These are phyloP conservation scores for Pachyseris speciosa DNA, from an alignment of 64 coral and sea anemone genomes.

Conservation along the genomic window DNA sequence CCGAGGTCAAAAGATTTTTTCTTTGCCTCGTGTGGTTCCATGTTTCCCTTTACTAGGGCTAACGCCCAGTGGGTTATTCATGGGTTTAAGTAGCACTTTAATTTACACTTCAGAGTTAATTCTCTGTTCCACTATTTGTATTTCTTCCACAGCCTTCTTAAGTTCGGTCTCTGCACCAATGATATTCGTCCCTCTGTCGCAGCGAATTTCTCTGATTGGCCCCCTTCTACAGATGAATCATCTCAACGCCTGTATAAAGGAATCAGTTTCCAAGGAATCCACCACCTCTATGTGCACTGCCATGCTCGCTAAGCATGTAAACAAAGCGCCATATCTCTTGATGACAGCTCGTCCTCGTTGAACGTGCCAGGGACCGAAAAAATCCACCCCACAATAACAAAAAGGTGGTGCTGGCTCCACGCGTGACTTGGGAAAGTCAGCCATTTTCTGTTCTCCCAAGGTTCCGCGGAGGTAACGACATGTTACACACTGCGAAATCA, in stretches of 20 bases:
- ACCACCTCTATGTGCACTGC: constrained; percentile 39
- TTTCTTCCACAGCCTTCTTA: constrained; percentile 34
- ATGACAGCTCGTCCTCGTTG: constrained; percentile 32
- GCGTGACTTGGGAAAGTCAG: constrained; percentile 55
- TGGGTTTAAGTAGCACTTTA: too few species aligned
- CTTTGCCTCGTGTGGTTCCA: too few species aligned
- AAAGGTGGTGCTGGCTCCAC: constrained; percentile 50
- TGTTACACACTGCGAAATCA: constrained; percentile 54
- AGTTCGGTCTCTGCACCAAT: constrained; percentile 49
- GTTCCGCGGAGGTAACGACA: constrained; percentile 47
- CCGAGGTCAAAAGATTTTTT: too few species aligned
- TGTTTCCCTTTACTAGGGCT: too few species aligned
- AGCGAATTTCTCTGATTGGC: constrained; percentile 11
- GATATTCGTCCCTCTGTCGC: constrained; percentile 41
- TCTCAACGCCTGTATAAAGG: constrained; percentile 19
- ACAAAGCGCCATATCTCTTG: constrained; percentile 68
- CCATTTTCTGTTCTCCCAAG: constrained; percentile 57
- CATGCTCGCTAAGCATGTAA: too few species aligned
- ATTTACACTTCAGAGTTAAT: too few species aligned
- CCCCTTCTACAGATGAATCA: too few species aligned
- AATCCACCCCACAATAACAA: constrained; percentile 44
- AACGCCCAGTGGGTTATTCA: too few species aligned
- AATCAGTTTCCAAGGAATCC: constrained; percentile 38
- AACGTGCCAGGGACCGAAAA: constrained; percentile 4
- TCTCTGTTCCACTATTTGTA: too few species aligned